Base-by-base conservation (phyloP, 2,797 vertebrate genomes). In the Pseudochirops cupreus region DNA sequence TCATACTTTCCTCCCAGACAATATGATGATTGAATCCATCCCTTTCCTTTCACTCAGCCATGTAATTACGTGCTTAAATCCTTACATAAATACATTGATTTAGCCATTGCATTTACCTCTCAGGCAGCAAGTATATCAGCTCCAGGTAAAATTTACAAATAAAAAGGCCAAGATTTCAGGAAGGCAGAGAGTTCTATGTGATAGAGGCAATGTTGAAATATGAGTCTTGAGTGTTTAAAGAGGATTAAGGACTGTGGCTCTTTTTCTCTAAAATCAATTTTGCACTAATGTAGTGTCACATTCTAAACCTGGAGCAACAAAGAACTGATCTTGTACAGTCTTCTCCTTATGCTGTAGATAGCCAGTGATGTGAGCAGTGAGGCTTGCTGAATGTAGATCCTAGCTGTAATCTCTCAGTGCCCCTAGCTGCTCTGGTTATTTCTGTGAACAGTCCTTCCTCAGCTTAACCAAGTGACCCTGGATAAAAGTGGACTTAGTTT, bases 41-140 rank as follows among this genome's bases (percentile, higher is more conserved):
- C 91, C 95, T 94, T 94, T 55, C 82, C 93, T 46, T 10, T 55
- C 29, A 92, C 93, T 91, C 62, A 96, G 94, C 87, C 62, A 3
- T 96, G 92, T 95, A 95, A 98, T 97, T 97, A 95, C 31, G 50
- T 91, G 92, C 96, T 96, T 97, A 97, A 97, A 97, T 94, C 96
- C 91, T 96, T 94, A 96, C 94, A 94, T 56, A 92, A 95, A 97
- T 94, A 94, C 95, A 94, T 92, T 94, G 95, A 93, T 56, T 96
- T 92, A 95, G 94, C 74, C 94, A 91, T 97, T 97, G 97, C 21
- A 95, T 97, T 97, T 97, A 95, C 94, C 93, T 97, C 93, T 96
- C 93, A 92, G 92, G 95, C 87, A 94, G 95, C 95, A 94, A 91
- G 1, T 57, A 46, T 91, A 87, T 93, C 93, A 96, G 92, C 39